phyloP scores from a whole-genome alignment of 2,113 vertebrate genomes.

The Benitochromis conjunctus region DNA sequence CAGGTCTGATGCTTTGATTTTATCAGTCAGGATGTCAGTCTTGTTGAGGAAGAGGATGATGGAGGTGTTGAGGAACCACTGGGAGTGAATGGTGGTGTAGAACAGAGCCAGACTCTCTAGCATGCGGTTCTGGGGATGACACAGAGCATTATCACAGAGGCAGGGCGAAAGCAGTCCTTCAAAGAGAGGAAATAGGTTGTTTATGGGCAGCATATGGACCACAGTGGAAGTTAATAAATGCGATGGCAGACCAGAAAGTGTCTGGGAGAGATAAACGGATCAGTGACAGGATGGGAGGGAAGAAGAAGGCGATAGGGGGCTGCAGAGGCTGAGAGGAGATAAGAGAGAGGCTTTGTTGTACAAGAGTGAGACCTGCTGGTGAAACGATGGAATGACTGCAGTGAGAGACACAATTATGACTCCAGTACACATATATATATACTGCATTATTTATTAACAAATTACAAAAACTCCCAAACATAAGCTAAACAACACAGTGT shows the following conservation, averaged over 20 bases:
- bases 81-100: conserved; percentile 84
- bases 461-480: not conserved
- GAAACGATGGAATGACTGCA: not conserved
- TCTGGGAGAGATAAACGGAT: conserved; percentile 37
- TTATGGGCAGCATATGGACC: not conserved
- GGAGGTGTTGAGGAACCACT: conserved; percentile 81
- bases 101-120: conserved; percentile 86
- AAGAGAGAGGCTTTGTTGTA: not conserved
- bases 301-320: not conserved
- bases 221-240: conserved; percentile 52
- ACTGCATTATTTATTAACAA: not conserved
- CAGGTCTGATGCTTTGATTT: conserved; percentile 82
- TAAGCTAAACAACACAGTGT: fast-evolving
- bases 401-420: not conserved
- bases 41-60: conserved; percentile 94
- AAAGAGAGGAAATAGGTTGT: not conserved
- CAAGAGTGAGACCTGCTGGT: conserved; percentile 55
- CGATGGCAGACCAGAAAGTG: conserved; percentile 33
- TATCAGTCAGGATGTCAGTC: conserved; percentile 86
- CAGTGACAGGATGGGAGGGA: conserved; percentile 1
- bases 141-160: not conserved
- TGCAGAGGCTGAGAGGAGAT: not conserved
- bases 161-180: not conserved
- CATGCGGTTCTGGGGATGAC: conserved; percentile 83
- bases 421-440: not conserved